These are phyloP conservation scores for Asarcornis scutulata DNA, from an alignment of 2,113 vertebrate genomes.

Conservation along the genomic window DNA sequence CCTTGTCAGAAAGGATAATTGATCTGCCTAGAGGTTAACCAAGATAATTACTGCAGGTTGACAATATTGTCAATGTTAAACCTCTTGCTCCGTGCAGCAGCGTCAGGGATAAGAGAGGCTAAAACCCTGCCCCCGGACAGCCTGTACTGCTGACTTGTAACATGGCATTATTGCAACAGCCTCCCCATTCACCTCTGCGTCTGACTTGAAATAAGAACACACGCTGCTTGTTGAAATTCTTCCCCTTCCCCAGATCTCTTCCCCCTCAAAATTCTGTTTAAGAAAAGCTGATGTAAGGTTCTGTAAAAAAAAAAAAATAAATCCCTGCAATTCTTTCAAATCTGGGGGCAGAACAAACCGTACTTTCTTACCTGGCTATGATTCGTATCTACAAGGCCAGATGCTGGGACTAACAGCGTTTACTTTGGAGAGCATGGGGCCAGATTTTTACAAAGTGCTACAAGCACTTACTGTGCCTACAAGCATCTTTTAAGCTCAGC, in stretches of 20 bases:
- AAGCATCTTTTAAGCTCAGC: background rate
- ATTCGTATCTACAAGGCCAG: background rate
- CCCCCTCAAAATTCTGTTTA: accelerated
- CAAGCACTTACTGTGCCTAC: background rate
- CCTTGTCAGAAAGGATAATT: slow-evolving; percentile 53
- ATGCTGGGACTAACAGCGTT: background rate
- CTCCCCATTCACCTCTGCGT: accelerated
- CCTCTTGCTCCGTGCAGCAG: background rate
- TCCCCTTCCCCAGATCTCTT: too few species aligned
- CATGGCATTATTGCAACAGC: accelerated
- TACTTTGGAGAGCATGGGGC: accelerated
- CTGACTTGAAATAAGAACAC: accelerated
- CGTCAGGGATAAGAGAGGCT: accelerated
- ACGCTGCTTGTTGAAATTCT: accelerated
- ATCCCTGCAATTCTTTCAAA: accelerated
- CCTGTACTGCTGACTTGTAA: accelerated
- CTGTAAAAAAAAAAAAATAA: background rate
- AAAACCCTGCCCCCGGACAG: accelerated
- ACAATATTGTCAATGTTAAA: background rate
- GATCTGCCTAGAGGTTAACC: slow-evolving; percentile 63
- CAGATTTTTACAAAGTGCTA: background rate
- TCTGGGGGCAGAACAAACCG: too few species aligned
- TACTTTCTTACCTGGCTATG: background rate
- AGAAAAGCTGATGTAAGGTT: background rate
- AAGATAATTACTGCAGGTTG: slow-evolving; percentile 26